Evolutionary conservation across 2,888 invertebrate genomes (phyloP).

Genomic region (Notodonta dromedarius): DNA sequence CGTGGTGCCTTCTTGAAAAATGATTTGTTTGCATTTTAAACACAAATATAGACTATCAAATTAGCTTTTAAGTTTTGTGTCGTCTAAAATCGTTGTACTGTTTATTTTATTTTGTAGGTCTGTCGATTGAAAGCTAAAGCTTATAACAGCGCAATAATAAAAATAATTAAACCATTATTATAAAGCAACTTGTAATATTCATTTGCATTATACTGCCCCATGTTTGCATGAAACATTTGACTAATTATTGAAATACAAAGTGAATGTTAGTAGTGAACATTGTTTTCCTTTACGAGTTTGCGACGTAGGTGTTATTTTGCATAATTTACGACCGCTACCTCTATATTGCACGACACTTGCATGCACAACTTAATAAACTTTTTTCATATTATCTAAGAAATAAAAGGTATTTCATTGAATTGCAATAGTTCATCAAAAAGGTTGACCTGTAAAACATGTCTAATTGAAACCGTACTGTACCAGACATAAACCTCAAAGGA

Average conservation of each 20-base stretch:
- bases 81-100: not conserved
- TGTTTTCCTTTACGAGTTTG: slow-evolving; percentile 5
- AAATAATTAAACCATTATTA: not conserved
- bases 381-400: no score
- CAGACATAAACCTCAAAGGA: no score
- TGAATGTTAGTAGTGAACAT: slow-evolving; percentile 7
- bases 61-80: slow-evolving; percentile 11
- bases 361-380: slow-evolving; percentile 2
- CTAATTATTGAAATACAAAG: slow-evolving; percentile 7
- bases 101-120: not conserved
- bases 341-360: slow-evolving; percentile 6
- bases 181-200: slow-evolving; percentile 6
- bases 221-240: slow-evolving; percentile 33
- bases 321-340: slow-evolving; percentile 3
- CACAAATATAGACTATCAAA: slow-evolving; percentile 6
- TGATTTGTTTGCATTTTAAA: slow-evolving; percentile 28
- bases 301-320: slow-evolving; percentile 7
- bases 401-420: no score
- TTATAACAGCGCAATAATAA: not conserved
- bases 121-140: not conserved
- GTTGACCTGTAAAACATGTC: no score
- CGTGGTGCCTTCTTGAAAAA: slow-evolving; percentile 25
- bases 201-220: slow-evolving; percentile 28
- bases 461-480: no score
- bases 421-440: not conserved